Evolutionary conservation across 2,888 invertebrate species (phyloP), one percentile per base, ranked within the genome.

Genomic region (Plusia festucae): DNA sequence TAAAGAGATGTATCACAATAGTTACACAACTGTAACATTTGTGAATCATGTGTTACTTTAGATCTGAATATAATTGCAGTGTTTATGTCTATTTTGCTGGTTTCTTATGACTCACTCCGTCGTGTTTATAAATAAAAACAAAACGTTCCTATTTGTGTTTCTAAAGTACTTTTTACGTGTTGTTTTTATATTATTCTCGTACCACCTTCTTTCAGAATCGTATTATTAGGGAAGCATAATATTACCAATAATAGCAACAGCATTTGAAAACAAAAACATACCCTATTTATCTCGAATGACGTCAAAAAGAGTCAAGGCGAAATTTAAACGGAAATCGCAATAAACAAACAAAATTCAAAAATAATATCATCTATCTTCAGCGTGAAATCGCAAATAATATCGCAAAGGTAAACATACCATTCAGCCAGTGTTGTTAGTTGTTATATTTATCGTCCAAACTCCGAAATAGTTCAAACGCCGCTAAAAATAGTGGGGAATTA

Each of bases 21-120:
- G 18, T 82, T 78, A 76, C 70, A 78, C 69, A 81, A 82, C 54
- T 53, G 53, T 60, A 63, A 44, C 49, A 52, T 68, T 68, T 27
- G 61, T 79, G 82, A 80, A 73, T 75, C 82, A 82, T 16, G 11
- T 65, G 58, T 71, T 76, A 65, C 65, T 76, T 75, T 56, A 63
- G 71, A 76, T 68, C 63, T 51, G 64, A 79, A 76, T 64, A 79
- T 79, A 71, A 79, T 68, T 67, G 67, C 53, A 57, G 63, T 56
- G 65, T 66, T 66, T 70, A 70, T 61, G 60, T 67, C 57, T 78
- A 75, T 60, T 78, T 78, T 60, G 70, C 59, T 51, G 66, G 61
- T 22, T 34, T 49, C 63, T 64, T 32, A 55, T 75, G 63, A 78
- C 20, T 78, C 79, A 78, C 56, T 18, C 9, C 27, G 44, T 53